A percentile compares a stretch with the other conserved stretches of the same genome.
phyloP scores from a whole-genome alignment of 2,888 invertebrate species.

The Tridacna crocea region DNA sequence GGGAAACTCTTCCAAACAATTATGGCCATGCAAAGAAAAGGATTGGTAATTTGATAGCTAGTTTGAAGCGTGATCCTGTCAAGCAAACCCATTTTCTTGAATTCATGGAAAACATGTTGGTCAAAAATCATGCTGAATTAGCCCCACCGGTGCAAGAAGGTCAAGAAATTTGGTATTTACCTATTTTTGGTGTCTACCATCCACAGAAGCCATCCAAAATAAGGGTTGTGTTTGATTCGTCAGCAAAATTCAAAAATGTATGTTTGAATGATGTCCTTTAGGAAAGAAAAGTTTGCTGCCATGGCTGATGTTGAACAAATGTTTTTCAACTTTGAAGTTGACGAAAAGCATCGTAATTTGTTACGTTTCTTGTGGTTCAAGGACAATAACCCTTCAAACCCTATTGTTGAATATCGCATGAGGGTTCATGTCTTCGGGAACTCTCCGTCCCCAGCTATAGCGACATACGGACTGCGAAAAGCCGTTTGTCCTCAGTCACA shows the following conservation, averaged over 20 bases:
- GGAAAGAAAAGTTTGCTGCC: slow-evolving; percentile 33
- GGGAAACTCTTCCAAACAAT: slow-evolving; percentile 19
- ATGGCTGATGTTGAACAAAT: slow-evolving; percentile 55
- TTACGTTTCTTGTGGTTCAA: slow-evolving; percentile 54
- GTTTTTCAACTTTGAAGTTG: slow-evolving; percentile 51
- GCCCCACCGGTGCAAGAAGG: too few relatives aligned
- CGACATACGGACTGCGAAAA: neutral
- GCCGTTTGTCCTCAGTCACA: neutral
- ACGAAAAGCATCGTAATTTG: slow-evolving; percentile 42
- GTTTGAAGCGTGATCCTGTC: too few relatives aligned
- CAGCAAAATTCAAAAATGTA: slow-evolving; percentile 48
- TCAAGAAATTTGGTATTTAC: too few relatives aligned
- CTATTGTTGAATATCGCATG: slow-evolving; percentile 49
- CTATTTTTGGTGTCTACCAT: too few relatives aligned
- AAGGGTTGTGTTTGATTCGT: too few relatives aligned
- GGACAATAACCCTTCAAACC: slow-evolving; percentile 37
- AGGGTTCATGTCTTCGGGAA: slow-evolving; percentile 40
- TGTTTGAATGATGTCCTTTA: slow-evolving; percentile 58
- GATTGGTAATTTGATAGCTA: too few relatives aligned
- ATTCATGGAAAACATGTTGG: too few relatives aligned
- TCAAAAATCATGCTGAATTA: too few relatives aligned
- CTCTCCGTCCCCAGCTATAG: neutral
- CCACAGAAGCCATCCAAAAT: too few relatives aligned
- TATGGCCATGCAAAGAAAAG: slow-evolving; percentile 22
- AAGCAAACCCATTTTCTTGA: too few relatives aligned